phyloP scores from a whole-genome alignment of 1,140 invertebrate species.

The Coptotermes formosanus region DNA sequence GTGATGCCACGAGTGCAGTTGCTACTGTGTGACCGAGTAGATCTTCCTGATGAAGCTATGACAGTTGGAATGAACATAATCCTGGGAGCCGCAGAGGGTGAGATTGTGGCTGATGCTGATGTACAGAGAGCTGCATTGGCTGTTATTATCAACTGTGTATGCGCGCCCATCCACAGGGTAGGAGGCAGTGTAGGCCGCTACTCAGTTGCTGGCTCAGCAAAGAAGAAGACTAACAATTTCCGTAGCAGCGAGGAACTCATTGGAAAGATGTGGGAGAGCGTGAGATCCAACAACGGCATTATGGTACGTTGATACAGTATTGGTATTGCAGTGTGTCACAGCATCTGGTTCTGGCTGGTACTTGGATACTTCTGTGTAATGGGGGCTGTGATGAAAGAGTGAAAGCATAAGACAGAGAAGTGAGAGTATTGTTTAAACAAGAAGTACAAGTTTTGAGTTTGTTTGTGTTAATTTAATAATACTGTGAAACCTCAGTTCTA shows the following conservation, averaged over 20 bases:
- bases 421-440: too few species aligned
- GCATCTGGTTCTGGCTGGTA: too few species aligned
- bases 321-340: too few species aligned
- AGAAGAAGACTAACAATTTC: slow-evolving; percentile 65
- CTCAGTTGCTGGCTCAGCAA: slow-evolving; percentile 61
- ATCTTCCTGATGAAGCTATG: slow-evolving; percentile 69
- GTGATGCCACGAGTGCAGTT: slow-evolving; percentile 86
- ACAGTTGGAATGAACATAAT: slow-evolving; percentile 68
- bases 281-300: slow-evolving; percentile 92
- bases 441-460: too few species aligned
- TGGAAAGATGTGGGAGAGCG: slow-evolving; percentile 88
- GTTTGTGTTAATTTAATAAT: too few species aligned
- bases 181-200: slow-evolving; percentile 64
- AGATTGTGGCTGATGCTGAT: slow-evolving; percentile 84
- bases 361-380: too few species aligned
- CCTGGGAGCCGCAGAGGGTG: slow-evolving; percentile 83
- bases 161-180: slow-evolving; percentile 82
- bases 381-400: too few species aligned
- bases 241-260: slow-evolving; percentile 82
- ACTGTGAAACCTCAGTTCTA: too few species aligned
- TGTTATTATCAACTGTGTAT: slow-evolving; percentile 89
- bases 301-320: slow-evolving; percentile 63
- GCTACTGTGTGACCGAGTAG: slow-evolving; percentile 73
- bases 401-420: too few species aligned
- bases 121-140: slow-evolving; percentile 87